These are phyloP conservation scores for Neodontobutis hainanensis DNA, from an alignment of 2,113 vertebrate genomes.

Conservation along the genomic window DNA sequence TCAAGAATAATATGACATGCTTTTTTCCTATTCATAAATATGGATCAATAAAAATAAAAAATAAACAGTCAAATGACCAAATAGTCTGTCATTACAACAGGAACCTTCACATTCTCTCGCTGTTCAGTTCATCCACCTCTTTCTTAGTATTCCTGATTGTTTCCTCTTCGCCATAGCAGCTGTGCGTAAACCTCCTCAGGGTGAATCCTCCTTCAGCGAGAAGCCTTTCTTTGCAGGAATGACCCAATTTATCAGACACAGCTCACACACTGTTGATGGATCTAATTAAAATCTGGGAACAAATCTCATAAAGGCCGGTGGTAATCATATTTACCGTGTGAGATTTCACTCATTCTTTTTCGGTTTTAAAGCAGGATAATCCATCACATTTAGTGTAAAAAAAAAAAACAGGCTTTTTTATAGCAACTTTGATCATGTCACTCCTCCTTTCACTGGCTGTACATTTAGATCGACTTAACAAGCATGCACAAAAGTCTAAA, in stretches of 20 bases:
- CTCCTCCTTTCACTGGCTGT: conserved; percentile 7
- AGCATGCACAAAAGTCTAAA: conserved; percentile 9
- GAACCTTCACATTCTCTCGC: conserved; percentile 12
- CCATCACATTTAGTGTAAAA: conserved; percentile 21
- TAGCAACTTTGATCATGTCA: conserved; percentile 36
- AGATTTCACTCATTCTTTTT: conserved; percentile 43
- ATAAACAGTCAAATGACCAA: not conserved
- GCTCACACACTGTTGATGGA: conserved; percentile 61
- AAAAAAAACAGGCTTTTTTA: conserved; percentile 22
- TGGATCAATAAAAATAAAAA: not conserved
- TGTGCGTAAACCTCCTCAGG: conserved; percentile 65
- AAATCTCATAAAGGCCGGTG: conserved; percentile 59
- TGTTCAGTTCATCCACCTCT: conserved; percentile 33
- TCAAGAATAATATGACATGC: no score
- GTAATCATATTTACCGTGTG: conserved; percentile 65
- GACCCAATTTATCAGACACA: conserved; percentile 71
- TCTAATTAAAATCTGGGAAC: conserved; percentile 72
- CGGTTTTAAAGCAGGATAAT: conserved; percentile 57
- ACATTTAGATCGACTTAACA: conserved; percentile 14
- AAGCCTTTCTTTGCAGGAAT: conserved; percentile 61
- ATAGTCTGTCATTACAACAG: conserved; percentile 20
- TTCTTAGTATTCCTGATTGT: conserved; percentile 25
- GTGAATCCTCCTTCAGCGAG: conserved; percentile 58
- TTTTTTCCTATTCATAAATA: no score
- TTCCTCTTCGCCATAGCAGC: conserved; percentile 55